A percentile compares a stretch with the other conserved stretches of the same genome.
Evolutionary conservation across 2,113 vertebrate genomes (phyloP).

Genomic region (Leucoraja erinaceus): DNA sequence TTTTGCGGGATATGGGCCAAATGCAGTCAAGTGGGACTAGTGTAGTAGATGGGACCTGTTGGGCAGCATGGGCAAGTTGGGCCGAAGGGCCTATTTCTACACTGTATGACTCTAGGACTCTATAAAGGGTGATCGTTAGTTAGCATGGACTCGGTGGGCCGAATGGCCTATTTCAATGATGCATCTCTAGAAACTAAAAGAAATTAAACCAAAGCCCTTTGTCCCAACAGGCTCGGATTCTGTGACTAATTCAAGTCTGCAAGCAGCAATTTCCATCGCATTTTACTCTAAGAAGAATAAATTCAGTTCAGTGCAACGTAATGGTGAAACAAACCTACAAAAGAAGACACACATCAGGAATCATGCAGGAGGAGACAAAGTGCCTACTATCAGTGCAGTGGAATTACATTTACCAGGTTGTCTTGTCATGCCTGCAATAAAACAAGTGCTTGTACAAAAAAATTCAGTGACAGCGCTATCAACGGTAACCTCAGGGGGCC

Average conservation of each 20-base stretch:
- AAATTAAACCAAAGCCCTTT: not conserved
- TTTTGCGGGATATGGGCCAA: too few species aligned
- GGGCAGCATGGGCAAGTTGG: too few species aligned
- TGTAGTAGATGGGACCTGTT: too few species aligned
- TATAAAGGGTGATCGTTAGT: too few species aligned
- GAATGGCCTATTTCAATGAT: too few species aligned
- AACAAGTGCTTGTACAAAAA: not conserved
- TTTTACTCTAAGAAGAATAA: not conserved
- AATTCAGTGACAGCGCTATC: not conserved
- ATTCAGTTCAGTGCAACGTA: constrained; percentile 1
- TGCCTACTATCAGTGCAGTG: not conserved
- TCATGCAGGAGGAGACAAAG: not conserved
- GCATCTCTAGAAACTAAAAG: too few species aligned
- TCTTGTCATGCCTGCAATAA: constrained; percentile 19
- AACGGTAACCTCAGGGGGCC: constrained; percentile 19
- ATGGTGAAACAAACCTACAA: constrained; percentile 13
- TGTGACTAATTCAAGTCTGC: not conserved
- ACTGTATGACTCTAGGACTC: too few species aligned
- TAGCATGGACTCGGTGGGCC: too few species aligned
- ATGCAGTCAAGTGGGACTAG: too few species aligned
- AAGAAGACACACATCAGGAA: not conserved
- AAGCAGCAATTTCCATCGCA: not conserved
- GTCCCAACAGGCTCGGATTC: not conserved
- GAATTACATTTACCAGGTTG: not conserved
- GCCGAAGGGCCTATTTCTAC: too few species aligned